These are phyloP conservation scores for Parthenolecanium corni DNA, from an alignment of 2,888 invertebrate species.

Conservation along the genomic window DNA sequence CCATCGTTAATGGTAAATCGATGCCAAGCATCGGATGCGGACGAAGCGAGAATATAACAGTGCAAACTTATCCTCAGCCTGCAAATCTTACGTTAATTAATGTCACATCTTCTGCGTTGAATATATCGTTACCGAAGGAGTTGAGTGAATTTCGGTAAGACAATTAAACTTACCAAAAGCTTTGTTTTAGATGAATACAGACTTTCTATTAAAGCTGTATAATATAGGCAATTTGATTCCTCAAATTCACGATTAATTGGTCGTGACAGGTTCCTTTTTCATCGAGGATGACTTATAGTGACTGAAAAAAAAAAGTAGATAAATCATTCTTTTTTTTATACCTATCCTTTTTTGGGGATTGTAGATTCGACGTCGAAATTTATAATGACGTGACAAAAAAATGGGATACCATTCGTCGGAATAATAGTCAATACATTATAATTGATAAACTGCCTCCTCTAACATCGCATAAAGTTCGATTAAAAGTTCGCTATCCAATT, in stretches of 20 bases:
- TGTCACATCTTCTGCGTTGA: constrained; percentile 50
- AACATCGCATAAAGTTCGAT: constrained; percentile 62
- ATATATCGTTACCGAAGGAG: constrained; percentile 55
- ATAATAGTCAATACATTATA: background rate
- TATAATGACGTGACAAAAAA: background rate
- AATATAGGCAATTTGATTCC: constrained; percentile 4
- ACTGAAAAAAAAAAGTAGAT: no score
- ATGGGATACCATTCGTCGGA: background rate
- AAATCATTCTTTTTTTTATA: background rate
- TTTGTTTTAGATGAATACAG: constrained; percentile 7
- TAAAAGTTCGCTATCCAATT: constrained; percentile 51
- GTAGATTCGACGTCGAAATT: constrained; percentile 12
- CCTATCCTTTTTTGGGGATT: constrained; percentile 37
- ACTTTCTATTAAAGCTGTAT: background rate
- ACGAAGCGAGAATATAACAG: constrained; percentile 48
- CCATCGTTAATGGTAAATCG: constrained; percentile 49
- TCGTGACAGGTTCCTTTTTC: no score
- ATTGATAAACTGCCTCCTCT: constrained; percentile 46
- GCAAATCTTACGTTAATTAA: constrained; percentile 48
- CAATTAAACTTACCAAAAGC: background rate
- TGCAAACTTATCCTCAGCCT: constrained; percentile 62
- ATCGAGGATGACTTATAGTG: no score
- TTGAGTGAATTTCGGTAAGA: constrained; percentile 16
- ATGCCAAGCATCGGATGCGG: constrained; percentile 39
- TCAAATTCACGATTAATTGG: constrained; percentile 30